Evolutionary conservation across 2,888 invertebrate species (phyloP), one percentile per base, ranked within the genome.

Genomic region (Nudaria mundana): DNA sequence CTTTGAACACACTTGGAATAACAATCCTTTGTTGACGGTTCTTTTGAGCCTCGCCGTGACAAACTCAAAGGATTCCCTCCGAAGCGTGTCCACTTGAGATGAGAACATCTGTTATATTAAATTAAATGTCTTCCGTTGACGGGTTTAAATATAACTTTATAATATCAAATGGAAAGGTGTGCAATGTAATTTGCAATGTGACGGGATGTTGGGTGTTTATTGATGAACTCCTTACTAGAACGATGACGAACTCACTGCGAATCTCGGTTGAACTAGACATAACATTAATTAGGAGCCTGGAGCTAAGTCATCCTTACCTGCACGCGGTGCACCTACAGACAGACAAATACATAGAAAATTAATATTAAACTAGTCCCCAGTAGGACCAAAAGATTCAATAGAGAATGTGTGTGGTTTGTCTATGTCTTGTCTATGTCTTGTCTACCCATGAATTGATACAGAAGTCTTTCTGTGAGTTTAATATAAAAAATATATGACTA

Each of bases 1-100:
- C 66, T 81, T 75, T 62, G 69, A 72, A 72, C 70, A 71, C 83
- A 81, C 78, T 80, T 81, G 81, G 65, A 81, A 81, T 74, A 84
- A 83, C 82, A 84, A 71, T 70, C 71, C 70, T 75, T 80, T 78
- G 76, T 77, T 75, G 75, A 71, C 71, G 71, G 73, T 76, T 76
- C 75, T 78, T 78, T 82, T 80, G 81, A 71, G 63, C 56, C 73
- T 75, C 60, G 47, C 63, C 56, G 71, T 76, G 76, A 81, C 81
- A 62, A 74, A 69, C 71, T 83, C 82, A 82, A 84, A 85, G 83
- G 81, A 77, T 76, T 78, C 69, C 68, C 74, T 62, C 51, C 67
- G 68, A 67, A 62, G 66, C 78, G 66, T 75, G 77, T 63, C 76
- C 75, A 73, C 70, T 74, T 52, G 66, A 70, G 70, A 77, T 75